Evolutionary conservation across 2,113 vertebrate species (phyloP), one percentile per base, ranked within the genome.

Genomic region (Mesoclemmys tuberculata): DNA sequence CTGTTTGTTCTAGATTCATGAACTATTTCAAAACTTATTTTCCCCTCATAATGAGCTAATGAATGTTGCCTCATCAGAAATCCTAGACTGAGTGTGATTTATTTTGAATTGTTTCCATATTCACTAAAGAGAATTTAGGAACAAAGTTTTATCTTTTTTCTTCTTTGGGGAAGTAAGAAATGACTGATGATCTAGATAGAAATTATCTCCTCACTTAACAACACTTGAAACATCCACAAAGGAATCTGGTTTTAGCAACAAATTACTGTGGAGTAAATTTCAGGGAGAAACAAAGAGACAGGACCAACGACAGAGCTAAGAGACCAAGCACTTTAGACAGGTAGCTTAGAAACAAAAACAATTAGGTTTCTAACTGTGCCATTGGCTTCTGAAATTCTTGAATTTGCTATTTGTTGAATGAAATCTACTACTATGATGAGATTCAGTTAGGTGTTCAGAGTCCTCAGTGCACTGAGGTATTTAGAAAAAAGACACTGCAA

Each of bases 31-130:
- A 93, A 97, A 97, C 41, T 96, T 96, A 91, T 55, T 88, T 96
- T 88, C 92, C 90, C 90, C 89, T 97, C 49, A 27, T 95, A 80
- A 94, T 94, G 64, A 91, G 58, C 82, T 97, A 97, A 97, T 93
- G 80, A 96, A 93, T 81, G 97, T 96, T 87, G 4, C 75, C 48
- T 98, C 77, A 89, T 95, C 90, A 89, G 93, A 95, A 96, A 97
- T 96, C 95, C 95, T 44, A 92, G 80, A 81, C n/a, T 84, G 68
- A 95, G 89, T 90, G 41, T 93, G 35, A 52, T 95, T 94, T 87
- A 87, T 96, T 97, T 93, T 93, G 80, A 96, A 84, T 96, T 94
- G 95, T 90, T 97, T 97, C 68, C 35, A 26, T 95, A 96, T 95
- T 97, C 78, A 84, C 79, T 46, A 93, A 96, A 95, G 94, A 94